Conservation (phyloP, 2,797 vertebrate species). For the Neoniphon sammara region DNA sequence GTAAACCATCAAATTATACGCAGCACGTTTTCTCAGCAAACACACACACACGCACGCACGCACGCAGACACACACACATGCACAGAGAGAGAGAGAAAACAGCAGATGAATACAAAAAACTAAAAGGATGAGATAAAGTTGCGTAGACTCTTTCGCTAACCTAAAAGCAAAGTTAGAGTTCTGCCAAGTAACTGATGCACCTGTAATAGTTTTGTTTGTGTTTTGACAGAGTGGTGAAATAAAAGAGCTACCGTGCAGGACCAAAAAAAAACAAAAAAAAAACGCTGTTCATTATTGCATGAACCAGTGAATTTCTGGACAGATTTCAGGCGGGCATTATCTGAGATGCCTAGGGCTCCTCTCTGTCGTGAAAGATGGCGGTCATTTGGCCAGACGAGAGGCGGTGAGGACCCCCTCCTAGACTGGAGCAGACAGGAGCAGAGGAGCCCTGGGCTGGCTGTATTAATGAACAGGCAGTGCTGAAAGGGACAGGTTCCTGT, state of each 20-base stretch:
- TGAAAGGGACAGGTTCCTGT: conserved; percentile 84
- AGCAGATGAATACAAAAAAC: conserved; percentile 46
- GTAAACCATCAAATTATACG: conserved; percentile 74
- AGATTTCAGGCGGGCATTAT: conserved; percentile 76
- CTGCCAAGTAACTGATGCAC: conserved; percentile 38
- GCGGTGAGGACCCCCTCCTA: conserved; percentile 79
- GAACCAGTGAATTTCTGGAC: conserved; percentile 75
- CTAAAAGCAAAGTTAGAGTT: conserved; percentile 40
- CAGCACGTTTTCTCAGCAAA: conserved; percentile 38
- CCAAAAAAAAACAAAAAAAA: conserved; percentile 39
- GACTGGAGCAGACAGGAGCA: conserved; percentile 71
- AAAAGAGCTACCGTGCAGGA: conserved; percentile 35
- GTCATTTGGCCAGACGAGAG: conserved; percentile 84
- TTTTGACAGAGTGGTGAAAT: conserved; percentile 52
- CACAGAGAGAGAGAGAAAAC: conserved; percentile 8
- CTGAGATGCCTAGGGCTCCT: conserved; percentile 69
- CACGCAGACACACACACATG: conserved; percentile 1
- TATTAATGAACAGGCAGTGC: conserved; percentile 85
- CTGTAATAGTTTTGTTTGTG: conserved; percentile 55
- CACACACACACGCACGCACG: conserved; percentile 20
- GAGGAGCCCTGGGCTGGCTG: conserved; percentile 75
- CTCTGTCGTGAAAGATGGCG: conserved; percentile 82
- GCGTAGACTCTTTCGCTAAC: neutral
- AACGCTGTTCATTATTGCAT: conserved; percentile 66
- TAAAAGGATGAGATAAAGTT: conserved; percentile 37